These are phyloP conservation scores for Drosophila ustulata DNA, from an alignment of 2,888 invertebrate species.

Conservation along the genomic window DNA sequence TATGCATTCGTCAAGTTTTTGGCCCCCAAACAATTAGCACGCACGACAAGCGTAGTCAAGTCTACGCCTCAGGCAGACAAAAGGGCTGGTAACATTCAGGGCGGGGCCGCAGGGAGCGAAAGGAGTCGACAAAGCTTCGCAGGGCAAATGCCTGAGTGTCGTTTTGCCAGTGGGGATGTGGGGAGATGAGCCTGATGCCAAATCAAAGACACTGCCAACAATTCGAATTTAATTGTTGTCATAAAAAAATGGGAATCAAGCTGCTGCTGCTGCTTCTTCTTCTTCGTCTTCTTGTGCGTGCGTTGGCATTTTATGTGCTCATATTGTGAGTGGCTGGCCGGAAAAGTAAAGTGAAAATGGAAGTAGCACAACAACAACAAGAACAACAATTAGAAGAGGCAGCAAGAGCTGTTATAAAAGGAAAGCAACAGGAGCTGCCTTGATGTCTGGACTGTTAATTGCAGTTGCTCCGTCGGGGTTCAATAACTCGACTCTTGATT, in stretches of 20 bases:
- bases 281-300: conserved; percentile 44
- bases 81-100: conserved; percentile 1
- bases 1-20: conserved; percentile 50
- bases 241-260: conserved; percentile 52
- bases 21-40: conserved; percentile 70
- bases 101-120: neutral
- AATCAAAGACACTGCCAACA: conserved; percentile 72
- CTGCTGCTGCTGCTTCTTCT: conserved; percentile 7
- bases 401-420: conserved; percentile 20
- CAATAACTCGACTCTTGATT: conserved; percentile 74
- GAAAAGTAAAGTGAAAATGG: neutral
- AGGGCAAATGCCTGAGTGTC: conserved; percentile 9
- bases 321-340: conserved; percentile 23
- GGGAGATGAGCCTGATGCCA: conserved; percentile 22
- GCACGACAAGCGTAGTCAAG: conserved; percentile 53
- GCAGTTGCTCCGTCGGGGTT: conserved; percentile 61
- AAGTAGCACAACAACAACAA: neutral
- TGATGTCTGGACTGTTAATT: conserved; percentile 59
- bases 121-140: neutral
- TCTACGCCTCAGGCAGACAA: conserved; percentile 38
- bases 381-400: conserved; percentile 4
- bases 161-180: conserved; percentile 7
- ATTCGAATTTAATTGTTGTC: conserved; percentile 75
- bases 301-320: conserved; percentile 48
- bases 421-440: conserved; percentile 59